Base-by-base conservation (phyloP, 2,888 invertebrate species). In the Caradrina kadenii region DNA sequence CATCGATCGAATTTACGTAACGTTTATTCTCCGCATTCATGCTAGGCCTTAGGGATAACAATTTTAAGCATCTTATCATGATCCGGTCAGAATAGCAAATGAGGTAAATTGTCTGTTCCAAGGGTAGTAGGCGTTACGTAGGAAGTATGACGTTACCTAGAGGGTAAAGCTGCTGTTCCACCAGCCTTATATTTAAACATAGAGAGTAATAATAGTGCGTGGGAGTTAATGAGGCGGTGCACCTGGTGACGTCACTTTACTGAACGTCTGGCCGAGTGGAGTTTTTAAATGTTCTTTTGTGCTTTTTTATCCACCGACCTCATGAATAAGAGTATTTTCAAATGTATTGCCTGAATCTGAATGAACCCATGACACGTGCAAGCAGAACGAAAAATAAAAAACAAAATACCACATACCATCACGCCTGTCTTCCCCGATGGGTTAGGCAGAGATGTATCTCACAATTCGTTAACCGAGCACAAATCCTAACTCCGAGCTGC, bases 211-310 rank as follows among this genome's bases (percentile, higher is more conserved):
- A 19, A 52, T 5, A n/a, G 45, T 17, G 39, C 26, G 76, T 73
- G 52, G 76, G 76, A 42, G 39, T 21, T 17, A 69, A 69, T 53
- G 19, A 17, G 3, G 0, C 0, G 2, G 3, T 31, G 35, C 76
- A 76, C 45, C 74, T 66, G 71, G 45, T 73, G 15, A 10, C 8
- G 15, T 4, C 19, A 22, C n/a, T 53, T 53, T n/a, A 2, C 17
- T 10, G 19, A 35, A 31, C 15, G 0, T 21, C 19, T 15, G 11
- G 19, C 45, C 45, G 17, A 45, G 45, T 6, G 17, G 17, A 11
- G 45, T 45, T 45, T 35, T 45, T 45, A 45, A 45, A 45, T 45
- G 42, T 13, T 42, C 7, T 10, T 42, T 15, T 17, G 17, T 45
- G 26, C 1, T 17, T 15, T 45, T 45, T 45, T 45, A 35, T 35